Conservation (phyloP, 2,113 vertebrate species). For the Crocuta crocuta region DNA sequence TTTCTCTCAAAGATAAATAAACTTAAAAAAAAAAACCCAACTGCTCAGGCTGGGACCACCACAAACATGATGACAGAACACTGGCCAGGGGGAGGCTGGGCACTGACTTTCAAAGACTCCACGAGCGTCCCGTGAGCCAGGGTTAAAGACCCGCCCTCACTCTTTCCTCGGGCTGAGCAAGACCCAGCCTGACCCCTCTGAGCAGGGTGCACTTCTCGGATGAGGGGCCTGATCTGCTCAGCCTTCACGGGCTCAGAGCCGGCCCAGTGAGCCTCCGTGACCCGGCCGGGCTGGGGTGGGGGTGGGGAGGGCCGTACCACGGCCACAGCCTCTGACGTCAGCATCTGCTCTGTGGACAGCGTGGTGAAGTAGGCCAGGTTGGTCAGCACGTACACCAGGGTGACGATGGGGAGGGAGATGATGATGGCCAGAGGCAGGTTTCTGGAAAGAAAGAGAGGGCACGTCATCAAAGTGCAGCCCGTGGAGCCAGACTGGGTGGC, state of each 20-base stretch:
- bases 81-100: not conserved
- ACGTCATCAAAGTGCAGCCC: rapidly evolving
- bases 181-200: no score
- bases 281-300: no score
- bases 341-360: constrained; percentile 92
- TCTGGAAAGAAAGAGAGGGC: constrained; percentile 82
- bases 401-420: constrained; percentile 97
- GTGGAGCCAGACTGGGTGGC: not conserved
- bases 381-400: constrained; percentile 96
- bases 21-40: no score
- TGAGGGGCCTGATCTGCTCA: not conserved
- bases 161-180: rapidly evolving
- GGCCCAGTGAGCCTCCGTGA: no score
- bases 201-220: rapidly evolving
- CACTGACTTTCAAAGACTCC: rapidly evolving
- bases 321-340: constrained; percentile 94
- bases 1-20: no score
- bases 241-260: not conserved
- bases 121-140: rapidly evolving
- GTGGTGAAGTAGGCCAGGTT: constrained; percentile 99
- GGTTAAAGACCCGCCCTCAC: rapidly evolving
- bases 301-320: constrained; percentile 85
- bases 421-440: constrained; percentile 98
- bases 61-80: not conserved
- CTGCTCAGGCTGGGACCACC: not conserved